Conservation (phyloP, 2,888 invertebrate species). For the Biston stratarius region DNA sequence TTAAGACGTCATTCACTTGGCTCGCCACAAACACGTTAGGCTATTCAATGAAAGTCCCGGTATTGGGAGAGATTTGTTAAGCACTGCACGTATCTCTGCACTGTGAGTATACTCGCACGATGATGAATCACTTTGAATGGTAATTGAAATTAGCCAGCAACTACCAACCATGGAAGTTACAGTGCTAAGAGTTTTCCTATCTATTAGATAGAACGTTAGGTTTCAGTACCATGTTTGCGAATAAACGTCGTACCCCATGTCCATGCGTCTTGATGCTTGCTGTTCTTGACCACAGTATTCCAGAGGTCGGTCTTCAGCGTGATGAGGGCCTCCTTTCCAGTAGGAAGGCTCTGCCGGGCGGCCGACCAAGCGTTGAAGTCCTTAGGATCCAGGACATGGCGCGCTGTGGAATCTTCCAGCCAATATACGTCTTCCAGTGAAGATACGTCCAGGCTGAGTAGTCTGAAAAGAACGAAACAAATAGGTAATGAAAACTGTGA, state of each 20-base stretch:
- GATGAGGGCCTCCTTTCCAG: slow-evolving; percentile 92
- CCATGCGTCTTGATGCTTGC: slow-evolving; percentile 95
- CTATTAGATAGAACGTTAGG: no score
- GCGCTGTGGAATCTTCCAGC: slow-evolving; percentile 93
- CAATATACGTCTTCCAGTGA: slow-evolving; percentile 96
- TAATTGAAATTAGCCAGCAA: no score
- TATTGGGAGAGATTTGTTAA: no score
- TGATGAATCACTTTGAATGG: no score
- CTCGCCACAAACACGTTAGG: no score
- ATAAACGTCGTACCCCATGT: slow-evolving; percentile 89
- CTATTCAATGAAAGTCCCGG: no score
- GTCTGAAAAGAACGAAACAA: slow-evolving; percentile 67
- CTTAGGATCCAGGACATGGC: slow-evolving; percentile 90
- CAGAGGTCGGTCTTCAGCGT: slow-evolving; percentile 93
- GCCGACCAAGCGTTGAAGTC: slow-evolving; percentile 93
- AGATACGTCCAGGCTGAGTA: slow-evolving; percentile 92
- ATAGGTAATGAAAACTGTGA: not conserved
- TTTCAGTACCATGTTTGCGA: no score
- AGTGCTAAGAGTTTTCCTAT: no score
- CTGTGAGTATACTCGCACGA: no score
- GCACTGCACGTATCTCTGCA: no score
- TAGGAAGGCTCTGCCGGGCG: slow-evolving; percentile 93
- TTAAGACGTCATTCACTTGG: no score
- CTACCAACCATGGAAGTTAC: no score
- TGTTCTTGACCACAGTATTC: slow-evolving; percentile 94